A percentile compares a stretch with the other conserved stretches of the same genome.
phyloP scores from a whole-genome alignment of 1,140 invertebrate species.

The Helicoverpa zea region DNA sequence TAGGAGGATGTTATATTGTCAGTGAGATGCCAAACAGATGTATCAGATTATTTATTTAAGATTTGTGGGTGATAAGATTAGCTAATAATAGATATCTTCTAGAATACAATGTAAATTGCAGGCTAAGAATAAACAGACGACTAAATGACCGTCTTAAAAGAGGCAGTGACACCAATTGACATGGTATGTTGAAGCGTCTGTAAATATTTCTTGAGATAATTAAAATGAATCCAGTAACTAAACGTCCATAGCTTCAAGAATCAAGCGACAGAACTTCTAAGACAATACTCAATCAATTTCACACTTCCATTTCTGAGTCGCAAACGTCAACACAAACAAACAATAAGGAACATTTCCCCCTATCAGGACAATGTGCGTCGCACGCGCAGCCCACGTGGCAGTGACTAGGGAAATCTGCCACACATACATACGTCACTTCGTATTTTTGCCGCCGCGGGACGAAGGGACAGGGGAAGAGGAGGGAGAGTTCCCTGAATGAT shows the following conservation, averaged over 20 bases:
- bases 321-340: constrained; percentile 9
- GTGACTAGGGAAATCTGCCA: constrained; percentile 2
- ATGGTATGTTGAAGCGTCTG: too few relatives aligned
- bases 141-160: neutral
- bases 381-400: constrained; percentile 20
- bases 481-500: neutral
- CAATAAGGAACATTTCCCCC: neutral
- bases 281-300: constrained; percentile 1
- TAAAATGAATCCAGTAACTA: too few relatives aligned
- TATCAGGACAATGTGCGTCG: neutral
- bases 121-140: too few relatives aligned
- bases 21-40: constrained; percentile 14
- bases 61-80: neutral
- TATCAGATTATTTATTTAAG: neutral
- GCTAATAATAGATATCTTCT: neutral
- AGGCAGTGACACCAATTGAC: too few relatives aligned
- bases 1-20: neutral
- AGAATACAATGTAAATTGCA: too few relatives aligned
- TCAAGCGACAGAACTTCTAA: neutral
- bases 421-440: constrained; percentile 17
- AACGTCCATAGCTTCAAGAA: too few relatives aligned
- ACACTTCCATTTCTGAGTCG: neutral
- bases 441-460: constrained; percentile 23
- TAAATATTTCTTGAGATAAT: too few relatives aligned
- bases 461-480: neutral